Evolutionary conservation across 2,797 vertebrate genomes (phyloP).

Genomic region (Artibeus jamaicensis): DNA sequence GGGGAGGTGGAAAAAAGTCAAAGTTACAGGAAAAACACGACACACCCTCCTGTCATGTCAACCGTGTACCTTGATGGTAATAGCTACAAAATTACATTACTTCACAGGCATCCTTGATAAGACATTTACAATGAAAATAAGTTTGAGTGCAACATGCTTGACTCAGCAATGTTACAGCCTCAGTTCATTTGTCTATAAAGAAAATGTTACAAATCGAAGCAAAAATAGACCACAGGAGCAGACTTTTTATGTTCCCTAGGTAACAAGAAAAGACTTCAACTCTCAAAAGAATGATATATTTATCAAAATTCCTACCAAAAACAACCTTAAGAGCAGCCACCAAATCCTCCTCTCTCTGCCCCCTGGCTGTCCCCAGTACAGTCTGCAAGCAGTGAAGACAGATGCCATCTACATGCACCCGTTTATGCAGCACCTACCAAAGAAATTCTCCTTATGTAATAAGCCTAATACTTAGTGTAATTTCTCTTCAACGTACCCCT

Average conservation of each 20-base stretch:
- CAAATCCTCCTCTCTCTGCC: neutral
- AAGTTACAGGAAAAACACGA: neutral
- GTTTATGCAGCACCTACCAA: neutral
- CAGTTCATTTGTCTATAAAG: neutral
- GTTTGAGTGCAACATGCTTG: neutral
- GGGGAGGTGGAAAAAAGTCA: neutral
- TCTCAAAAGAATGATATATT: neutral
- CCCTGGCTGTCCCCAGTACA: neutral
- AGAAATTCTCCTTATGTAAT: neutral
- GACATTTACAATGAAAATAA: neutral
- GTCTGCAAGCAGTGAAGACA: neutral
- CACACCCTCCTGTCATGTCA: neutral
- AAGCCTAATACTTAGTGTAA: neutral
- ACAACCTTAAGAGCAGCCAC: neutral
- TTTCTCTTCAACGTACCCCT: neutral
- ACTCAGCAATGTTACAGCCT: neutral
- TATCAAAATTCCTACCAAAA: neutral
- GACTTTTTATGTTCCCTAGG: neutral
- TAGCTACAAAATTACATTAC: neutral
- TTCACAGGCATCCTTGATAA: neutral
- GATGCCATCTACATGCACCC: neutral
- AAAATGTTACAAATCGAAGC: neutral
- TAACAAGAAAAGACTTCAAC: neutral
- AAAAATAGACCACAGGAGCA: neutral
- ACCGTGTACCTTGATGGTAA: neutral